phyloP scores from a whole-genome alignment of 2,797 vertebrate species.

The Balearica regulorum region DNA sequence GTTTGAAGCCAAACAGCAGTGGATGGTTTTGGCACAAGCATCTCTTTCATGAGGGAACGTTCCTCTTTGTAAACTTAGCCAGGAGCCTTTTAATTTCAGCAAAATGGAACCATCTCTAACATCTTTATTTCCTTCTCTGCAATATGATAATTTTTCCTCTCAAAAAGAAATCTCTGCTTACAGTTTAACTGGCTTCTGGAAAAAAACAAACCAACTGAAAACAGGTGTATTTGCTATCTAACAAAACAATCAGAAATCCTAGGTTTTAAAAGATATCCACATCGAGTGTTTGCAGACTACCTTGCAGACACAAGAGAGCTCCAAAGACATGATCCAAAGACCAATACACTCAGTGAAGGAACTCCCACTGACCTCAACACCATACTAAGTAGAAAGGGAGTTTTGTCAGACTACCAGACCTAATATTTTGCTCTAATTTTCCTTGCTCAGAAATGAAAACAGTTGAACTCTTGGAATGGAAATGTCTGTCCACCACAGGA shows the following conservation, averaged over 20 bases:
- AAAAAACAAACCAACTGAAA: not conserved
- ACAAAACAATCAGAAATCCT: not conserved
- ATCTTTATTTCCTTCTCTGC: not conserved
- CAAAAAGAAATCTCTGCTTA: not conserved
- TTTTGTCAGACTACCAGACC: not conserved
- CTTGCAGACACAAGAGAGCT: not conserved
- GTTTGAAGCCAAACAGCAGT: not conserved
- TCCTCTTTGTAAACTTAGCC: constrained; percentile 12
- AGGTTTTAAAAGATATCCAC: not conserved
- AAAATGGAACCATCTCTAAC: not conserved
- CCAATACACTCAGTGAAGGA: not conserved
- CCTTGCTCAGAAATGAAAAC: not conserved
- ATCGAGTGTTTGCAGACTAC: not conserved
- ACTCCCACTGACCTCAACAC: not conserved
- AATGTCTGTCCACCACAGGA: not conserved
- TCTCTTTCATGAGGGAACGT: not conserved
- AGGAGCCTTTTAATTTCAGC: constrained; percentile 48
- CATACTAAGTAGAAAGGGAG: accelerated
- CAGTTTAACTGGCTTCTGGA: not conserved
- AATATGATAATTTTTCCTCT: not conserved
- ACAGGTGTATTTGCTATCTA: not conserved
- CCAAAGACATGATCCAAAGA: not conserved
- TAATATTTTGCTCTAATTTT: not conserved
- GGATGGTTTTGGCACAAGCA: not conserved
- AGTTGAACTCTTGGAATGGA: not conserved